Conservation (phyloP, 2,888 invertebrate species). For the Cyclophora albipunctata region DNA sequence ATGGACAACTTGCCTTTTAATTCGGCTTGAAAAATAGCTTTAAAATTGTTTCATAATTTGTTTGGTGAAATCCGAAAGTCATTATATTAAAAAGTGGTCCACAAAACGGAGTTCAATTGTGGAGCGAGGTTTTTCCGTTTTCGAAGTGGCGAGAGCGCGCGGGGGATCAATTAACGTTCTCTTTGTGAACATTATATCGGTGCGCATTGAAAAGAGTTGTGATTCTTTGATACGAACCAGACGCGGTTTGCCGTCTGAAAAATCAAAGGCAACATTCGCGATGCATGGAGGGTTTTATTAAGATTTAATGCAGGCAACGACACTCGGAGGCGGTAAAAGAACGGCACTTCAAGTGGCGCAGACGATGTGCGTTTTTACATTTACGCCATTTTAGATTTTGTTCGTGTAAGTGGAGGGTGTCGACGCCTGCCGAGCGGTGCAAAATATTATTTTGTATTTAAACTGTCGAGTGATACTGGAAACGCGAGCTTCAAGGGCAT, state of each 20-base stretch:
- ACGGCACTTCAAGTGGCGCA: slow-evolving; percentile 63
- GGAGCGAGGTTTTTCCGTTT: slow-evolving; percentile 26
- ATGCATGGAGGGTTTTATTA: slow-evolving; percentile 74
- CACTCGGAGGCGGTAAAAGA: slow-evolving; percentile 73
- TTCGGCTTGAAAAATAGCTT: too few species aligned
- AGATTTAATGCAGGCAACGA: slow-evolving; percentile 74
- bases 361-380: slow-evolving; percentile 65
- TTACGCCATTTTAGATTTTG: slow-evolving; percentile 65
- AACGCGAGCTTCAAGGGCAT: slow-evolving; percentile 11
- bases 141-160: slow-evolving; percentile 25
- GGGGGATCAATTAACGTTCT: slow-evolving; percentile 66
- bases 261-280: slow-evolving; percentile 68
- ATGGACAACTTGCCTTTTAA: too few species aligned
- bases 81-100: slow-evolving; percentile 1
- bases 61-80: not conserved
- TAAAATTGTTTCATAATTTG: too few species aligned
- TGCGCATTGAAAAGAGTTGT: slow-evolving; percentile 75
- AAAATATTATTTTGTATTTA: slow-evolving; percentile 20
- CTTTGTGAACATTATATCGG: slow-evolving; percentile 70
- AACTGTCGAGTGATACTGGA: slow-evolving; percentile 7
- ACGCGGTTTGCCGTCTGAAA: slow-evolving; percentile 73
- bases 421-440: slow-evolving; percentile 17
- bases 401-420: slow-evolving; percentile 48
- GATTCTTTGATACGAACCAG: slow-evolving; percentile 72
- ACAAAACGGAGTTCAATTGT: too few species aligned